Conservation (phyloP, 2,797 vertebrate genomes). For the Coreius guichenoti region DNA sequence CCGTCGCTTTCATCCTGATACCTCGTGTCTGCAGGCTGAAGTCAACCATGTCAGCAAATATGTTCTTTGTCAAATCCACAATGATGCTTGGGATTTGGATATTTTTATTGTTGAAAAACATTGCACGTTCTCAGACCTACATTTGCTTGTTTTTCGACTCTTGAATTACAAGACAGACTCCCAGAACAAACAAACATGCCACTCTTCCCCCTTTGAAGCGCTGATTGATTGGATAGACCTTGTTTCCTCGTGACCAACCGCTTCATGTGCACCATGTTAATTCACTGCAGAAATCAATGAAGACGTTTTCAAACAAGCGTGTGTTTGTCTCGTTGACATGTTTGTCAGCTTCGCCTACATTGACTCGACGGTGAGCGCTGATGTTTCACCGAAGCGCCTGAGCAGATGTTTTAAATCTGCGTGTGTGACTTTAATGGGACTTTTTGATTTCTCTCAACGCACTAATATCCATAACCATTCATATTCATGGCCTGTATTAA, state of each 20-base stretch:
- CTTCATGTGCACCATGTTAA: slow-evolving; percentile 27
- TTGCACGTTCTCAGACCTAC: not conserved
- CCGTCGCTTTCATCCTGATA: not conserved
- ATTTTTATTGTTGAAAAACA: not conserved
- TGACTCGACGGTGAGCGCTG: slow-evolving; percentile 8
- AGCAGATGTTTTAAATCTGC: slow-evolving; percentile 41
- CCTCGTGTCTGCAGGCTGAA: not conserved
- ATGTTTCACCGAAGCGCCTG: slow-evolving; percentile 38
- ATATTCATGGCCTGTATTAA: slow-evolving; percentile 53
- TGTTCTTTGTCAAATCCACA: not conserved
- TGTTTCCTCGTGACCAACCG: slow-evolving; percentile 4
- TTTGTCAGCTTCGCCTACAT: slow-evolving; percentile 42
- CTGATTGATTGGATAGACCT: not conserved
- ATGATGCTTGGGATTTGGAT: not conserved
- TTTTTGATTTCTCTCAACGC: slow-evolving; percentile 48
- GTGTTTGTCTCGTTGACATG: slow-evolving; percentile 58
- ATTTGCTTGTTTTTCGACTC: not conserved
- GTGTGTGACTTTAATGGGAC: slow-evolving; percentile 36
- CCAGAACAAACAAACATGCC: slow-evolving; percentile 10
- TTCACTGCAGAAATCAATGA: not conserved
- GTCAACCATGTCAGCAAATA: not conserved
- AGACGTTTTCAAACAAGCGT: slow-evolving; percentile 26
- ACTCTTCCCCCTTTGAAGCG: not conserved
- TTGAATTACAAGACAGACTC: slow-evolving; percentile 5
- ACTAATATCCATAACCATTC: slow-evolving; percentile 56